Evolutionary conservation across 2,888 invertebrate genomes (phyloP).

Genomic region (Campopleginae sp.): DNA sequence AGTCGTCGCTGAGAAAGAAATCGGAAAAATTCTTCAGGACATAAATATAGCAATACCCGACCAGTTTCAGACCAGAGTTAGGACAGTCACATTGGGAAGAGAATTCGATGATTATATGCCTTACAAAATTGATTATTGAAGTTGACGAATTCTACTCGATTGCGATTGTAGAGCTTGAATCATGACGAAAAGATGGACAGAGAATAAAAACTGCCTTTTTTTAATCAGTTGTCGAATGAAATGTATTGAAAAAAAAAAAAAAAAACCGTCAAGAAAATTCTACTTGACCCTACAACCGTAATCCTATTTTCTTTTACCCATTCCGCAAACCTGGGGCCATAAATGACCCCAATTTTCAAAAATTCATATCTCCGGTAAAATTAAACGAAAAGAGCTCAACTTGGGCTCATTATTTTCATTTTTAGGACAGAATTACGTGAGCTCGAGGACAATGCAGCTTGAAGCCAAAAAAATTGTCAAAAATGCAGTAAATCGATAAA

Average conservation of each 20-base stretch:
- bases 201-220: neutral
- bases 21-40: conserved; percentile 59
- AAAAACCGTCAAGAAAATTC: neutral
- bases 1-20: conserved; percentile 38
- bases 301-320: no score
- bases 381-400: no score
- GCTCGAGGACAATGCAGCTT: no score
- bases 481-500: no score
- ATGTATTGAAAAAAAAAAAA: neutral
- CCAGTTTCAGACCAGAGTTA: neutral
- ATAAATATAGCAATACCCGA: conserved; percentile 52
- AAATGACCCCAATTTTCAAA: no score
- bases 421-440: no score
- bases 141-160: neutral
- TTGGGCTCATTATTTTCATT: no score
- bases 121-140: neutral
- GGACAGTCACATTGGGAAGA: neutral
- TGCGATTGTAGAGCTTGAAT: neutral
- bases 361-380: no score
- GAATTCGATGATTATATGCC: conserved; percentile 1
- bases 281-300: no score
- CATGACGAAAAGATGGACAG: neutral
- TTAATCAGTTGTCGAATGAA: neutral
- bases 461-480: no score
- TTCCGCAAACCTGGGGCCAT: no score